A percentile compares a stretch with the other conserved stretches of the same genome.
These are phyloP conservation scores for Heteromormyrus szaboi DNA, from an alignment of 2,797 vertebrate species.

Conservation along the genomic window DNA sequence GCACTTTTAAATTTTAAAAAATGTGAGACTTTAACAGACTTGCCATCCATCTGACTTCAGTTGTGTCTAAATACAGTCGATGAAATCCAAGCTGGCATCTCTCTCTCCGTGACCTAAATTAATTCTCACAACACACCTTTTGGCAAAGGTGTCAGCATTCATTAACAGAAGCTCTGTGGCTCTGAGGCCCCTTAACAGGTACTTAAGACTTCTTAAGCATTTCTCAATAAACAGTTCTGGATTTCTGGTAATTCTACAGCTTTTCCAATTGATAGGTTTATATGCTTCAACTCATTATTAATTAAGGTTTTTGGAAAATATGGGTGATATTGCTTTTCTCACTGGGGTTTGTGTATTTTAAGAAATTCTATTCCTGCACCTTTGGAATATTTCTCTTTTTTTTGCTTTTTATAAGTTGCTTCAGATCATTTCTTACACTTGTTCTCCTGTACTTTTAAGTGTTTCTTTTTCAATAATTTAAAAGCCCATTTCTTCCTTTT, in stretches of 20 bases:
- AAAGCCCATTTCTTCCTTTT: background rate
- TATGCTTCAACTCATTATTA: background rate
- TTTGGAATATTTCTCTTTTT: background rate
- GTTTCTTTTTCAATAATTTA: background rate
- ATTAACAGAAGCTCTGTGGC: background rate
- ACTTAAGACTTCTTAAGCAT: background rate
- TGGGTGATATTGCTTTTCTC: background rate
- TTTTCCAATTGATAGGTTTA: background rate
- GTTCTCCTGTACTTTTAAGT: background rate
- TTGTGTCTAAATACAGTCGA: background rate
- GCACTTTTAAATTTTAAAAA: background rate
- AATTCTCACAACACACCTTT: background rate
- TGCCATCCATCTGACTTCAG: background rate
- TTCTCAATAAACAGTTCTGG: background rate
- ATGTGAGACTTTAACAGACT: background rate
- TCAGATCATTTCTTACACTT: background rate
- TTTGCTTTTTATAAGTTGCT: background rate
- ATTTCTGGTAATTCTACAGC: background rate
- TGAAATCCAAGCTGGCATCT: slow-evolving; percentile 3
- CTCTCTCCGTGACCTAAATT: slow-evolving; percentile 4
- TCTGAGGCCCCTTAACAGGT: background rate
- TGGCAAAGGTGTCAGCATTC: background rate
- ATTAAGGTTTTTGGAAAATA: background rate
- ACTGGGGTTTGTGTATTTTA: background rate
- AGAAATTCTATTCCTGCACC: background rate